Percentiles rank a stretch among this genome's conserved stretches.
These are phyloP conservation scores for human (Homo sapiens) DNA, from an alignment of 2,113 vertebrate genomes.

Conservation along the genomic window DNA sequence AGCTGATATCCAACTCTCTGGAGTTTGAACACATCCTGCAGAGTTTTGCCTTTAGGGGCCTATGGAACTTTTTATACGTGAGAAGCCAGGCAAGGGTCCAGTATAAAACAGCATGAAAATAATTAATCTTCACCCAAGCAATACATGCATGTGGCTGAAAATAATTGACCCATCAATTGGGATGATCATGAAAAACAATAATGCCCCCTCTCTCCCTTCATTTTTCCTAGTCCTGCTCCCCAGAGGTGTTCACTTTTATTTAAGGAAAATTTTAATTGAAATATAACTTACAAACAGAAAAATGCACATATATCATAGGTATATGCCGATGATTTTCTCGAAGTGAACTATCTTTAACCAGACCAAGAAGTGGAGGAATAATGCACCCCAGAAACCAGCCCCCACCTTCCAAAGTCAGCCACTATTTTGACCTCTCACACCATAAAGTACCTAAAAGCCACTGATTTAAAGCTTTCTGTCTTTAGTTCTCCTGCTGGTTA, in stretches of 20 bases:
- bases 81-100: background rate
- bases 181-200: background rate
- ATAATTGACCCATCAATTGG: background rate
- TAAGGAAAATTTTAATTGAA: slow-evolving; percentile 3
- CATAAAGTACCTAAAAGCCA: background rate
- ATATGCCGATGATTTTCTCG: background rate
- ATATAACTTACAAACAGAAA: background rate
- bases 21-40: background rate
- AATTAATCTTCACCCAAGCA: slow-evolving; percentile 25
- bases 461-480: background rate
- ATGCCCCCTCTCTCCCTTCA: background rate
- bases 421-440: background rate
- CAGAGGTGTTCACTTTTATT: background rate
- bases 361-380: background rate
- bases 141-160: background rate
- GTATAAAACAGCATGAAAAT: slow-evolving; percentile 1
- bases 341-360: background rate
- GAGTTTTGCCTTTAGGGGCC: background rate
- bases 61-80: background rate
- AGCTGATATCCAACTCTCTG: background rate
- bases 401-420: background rate
- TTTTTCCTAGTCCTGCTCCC: background rate
- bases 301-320: background rate
- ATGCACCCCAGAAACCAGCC: background rate
- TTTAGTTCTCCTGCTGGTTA: background rate